Evolutionary conservation across 2,888 invertebrate species (phyloP), one percentile per base, ranked within the genome.

Genomic region (Lamproptera curius): DNA sequence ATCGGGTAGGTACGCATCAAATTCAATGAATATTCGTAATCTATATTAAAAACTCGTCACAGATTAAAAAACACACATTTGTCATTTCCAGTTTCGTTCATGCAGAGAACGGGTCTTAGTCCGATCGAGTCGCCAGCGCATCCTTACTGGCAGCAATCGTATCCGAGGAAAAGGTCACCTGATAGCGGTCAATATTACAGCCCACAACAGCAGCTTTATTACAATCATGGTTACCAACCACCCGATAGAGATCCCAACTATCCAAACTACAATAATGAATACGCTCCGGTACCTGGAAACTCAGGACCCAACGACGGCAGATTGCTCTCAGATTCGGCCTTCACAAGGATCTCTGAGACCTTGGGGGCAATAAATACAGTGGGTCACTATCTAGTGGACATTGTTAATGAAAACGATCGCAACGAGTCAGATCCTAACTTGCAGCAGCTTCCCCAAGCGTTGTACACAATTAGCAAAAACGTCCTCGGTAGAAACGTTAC

Each of bases 351-450:
- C 62, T 91, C 91, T 0, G 91, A 91, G 70, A 91, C 91, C 0
- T 67, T 91, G 26, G 95, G 95, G 23, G 96, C 96, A 2, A 89
- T 96, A 11, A 96, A 96, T 58, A 95, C 95, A 1, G 94, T 96
- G 0, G 96, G 96, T 0, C 92, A 93, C 67, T 95, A 94, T 68
- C 89, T 96, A 56, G 94, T 96, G 0, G 95, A 95, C 63, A 94
- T 95, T 89, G 95, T 89, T 1, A 88, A 78, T 42, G 87, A 87
- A 23, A 77, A 83, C 46, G 84, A 88, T 43, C 77, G 82, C 48
- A 78, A 82, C 50, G 81, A 80, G 56, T 69, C 80, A 2, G 80
- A 85, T 48, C 77, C 84, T 0, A 84, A 82, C 43, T 53, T 86
- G 10, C 73, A 82, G 51, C 77, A 77, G 46, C 65, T 95, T 20